Percentiles rank a stretch among this genome's conserved stretches.
phyloP scores from a whole-genome alignment of 2,113 vertebrate genomes.

The Clupea harengus region DNA sequence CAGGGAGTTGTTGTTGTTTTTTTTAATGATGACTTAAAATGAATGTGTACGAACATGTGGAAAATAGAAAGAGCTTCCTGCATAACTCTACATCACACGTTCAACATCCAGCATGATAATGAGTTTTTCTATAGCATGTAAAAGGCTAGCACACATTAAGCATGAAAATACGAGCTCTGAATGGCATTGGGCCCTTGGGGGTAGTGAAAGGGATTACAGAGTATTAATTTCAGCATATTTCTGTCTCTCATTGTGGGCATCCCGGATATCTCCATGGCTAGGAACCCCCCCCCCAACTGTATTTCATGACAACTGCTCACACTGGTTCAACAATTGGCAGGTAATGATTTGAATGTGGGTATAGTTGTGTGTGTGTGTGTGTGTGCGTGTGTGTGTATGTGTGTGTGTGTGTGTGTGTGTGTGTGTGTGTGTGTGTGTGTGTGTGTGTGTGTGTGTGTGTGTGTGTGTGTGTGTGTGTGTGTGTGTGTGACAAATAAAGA shows the following conservation, averaged over 20 bases:
- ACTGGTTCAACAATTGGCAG: no score
- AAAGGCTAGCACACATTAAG: neutral
- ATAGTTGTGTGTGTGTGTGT: neutral
- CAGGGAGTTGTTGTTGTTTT: neutral
- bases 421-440: conserved; percentile 6
- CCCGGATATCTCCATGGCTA: conserved; percentile 31
- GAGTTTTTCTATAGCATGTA: conserved; percentile 6
- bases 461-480: conserved; percentile 28
- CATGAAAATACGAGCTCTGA: neutral
- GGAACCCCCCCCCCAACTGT: conserved; percentile 20
- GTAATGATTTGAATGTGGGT: no score
- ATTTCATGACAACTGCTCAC: no score
- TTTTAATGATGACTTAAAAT: neutral
- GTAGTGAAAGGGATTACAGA: conserved; percentile 17
- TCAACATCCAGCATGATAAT: neutral
- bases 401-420: neutral
- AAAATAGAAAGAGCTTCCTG: neutral
- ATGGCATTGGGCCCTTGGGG: conserved; percentile 8
- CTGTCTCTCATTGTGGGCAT: conserved; percentile 35
- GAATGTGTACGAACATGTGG: neutral
- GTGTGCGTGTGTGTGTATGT: neutral
- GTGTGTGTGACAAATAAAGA: no score
- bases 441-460: neutral
- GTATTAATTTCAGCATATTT: conserved; percentile 33
- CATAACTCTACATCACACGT: neutral